Conservation (phyloP, 2,797 vertebrate genomes). For the Alcedo quadribrachys region DNA sequence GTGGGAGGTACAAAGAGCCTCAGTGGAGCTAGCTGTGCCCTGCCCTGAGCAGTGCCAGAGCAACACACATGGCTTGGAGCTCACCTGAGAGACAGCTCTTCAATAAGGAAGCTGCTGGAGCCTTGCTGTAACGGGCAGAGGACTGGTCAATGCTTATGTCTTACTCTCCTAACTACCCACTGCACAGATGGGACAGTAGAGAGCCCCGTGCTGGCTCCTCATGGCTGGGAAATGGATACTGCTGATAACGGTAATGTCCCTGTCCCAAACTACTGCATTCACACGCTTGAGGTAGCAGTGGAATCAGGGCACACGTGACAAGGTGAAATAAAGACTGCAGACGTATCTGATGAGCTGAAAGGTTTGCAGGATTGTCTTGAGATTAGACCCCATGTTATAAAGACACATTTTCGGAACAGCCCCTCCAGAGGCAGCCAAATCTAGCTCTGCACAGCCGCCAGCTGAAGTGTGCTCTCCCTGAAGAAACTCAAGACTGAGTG, state of each 20-base stretch:
- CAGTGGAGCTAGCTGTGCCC: background rate
- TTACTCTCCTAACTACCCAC: background rate
- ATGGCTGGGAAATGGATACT: fast-evolving
- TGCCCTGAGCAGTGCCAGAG: background rate
- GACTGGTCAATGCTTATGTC: background rate
- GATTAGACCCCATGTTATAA: background rate
- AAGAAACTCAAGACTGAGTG: conserved; percentile 45
- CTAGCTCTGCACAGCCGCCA: background rate
- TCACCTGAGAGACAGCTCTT: background rate
- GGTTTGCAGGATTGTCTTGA: background rate
- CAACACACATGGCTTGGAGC: background rate
- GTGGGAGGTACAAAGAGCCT: background rate
- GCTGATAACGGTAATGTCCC: background rate
- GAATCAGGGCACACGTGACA: background rate
- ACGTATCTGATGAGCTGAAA: background rate
- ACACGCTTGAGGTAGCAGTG: background rate
- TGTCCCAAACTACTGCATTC: background rate
- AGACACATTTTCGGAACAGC: background rate
- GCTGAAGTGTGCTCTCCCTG: background rate
- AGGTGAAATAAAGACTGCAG: background rate
- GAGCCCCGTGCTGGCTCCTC: background rate
- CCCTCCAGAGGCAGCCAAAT: background rate
- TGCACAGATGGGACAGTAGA: background rate
- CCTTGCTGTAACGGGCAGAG: background rate
- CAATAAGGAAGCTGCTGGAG: fast-evolving